Percentiles rank a stretch among this genome's conserved stretches.
phyloP scores from a whole-genome alignment of 2,797 vertebrate genomes.

The Gadopsis bispinosus region DNA sequence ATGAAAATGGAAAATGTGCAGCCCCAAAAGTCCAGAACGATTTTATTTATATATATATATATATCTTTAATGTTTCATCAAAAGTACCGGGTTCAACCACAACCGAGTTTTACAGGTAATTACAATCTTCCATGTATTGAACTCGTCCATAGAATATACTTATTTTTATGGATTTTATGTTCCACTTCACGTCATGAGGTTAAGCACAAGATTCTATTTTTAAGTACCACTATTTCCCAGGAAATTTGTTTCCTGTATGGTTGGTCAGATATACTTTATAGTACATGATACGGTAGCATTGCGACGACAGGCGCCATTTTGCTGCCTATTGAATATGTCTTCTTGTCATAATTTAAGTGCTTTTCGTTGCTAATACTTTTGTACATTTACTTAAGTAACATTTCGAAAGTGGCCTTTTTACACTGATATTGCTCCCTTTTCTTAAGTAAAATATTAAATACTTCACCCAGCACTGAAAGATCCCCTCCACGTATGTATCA shows the following conservation, averaged over 20 bases:
- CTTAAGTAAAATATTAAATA: no score
- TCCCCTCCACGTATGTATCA: neutral
- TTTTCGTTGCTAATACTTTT: no score
- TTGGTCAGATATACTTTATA: neutral
- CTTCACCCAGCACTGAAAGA: neutral
- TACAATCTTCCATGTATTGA: neutral
- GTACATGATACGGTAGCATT: no score
- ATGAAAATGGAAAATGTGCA: neutral
- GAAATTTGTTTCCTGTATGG: neutral
- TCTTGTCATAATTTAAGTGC: no score
- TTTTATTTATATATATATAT: neutral
- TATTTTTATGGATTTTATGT: neutral
- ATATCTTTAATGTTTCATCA: neutral
- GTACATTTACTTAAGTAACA: no score
- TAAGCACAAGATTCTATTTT: neutral
- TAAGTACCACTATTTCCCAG: neutral
- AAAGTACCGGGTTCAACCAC: neutral
- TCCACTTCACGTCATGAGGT: neutral
- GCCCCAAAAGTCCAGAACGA: neutral
- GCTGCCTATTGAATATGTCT: no score
- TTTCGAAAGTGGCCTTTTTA: no score
- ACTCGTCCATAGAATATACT: neutral
- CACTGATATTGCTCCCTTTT: no score
- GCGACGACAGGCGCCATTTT: no score
- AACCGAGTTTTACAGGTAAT: neutral